Evolutionary conservation across 1,140 invertebrate genomes (phyloP), one percentile per base, ranked within the genome.

Genomic region (Lordiphosa collinella): DNA sequence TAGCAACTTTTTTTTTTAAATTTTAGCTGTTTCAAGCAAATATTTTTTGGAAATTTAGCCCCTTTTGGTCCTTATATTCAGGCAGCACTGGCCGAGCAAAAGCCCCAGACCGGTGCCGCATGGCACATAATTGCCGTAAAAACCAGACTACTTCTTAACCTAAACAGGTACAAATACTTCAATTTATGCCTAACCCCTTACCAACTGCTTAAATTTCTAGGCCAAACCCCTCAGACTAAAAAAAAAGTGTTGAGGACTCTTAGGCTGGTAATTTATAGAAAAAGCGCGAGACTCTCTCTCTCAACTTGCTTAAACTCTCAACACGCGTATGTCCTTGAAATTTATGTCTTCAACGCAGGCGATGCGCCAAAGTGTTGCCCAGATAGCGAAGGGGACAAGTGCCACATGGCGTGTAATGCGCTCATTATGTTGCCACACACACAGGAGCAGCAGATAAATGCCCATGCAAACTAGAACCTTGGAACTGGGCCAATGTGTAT

Each of bases 331-430:
- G 76, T 76, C 76, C 76, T 84, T 82, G 76, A 82, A 84, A 82
- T 82, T 82, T 82, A 82, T 82, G 76, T 78, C 62, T 82, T 76
- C 57, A 14, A 72, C 72, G 72, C 76, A 82, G 78, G 78, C 78
- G 44, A 82, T 71, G 64, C 64, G 51, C 52, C 48, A 63, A 51
- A 48, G 50, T 63, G 61, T 57, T 76, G 73, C 41, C 52, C 32
- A 52, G 55, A 32, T 48, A 46, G 37, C 37, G 8, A 29, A 37
- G 57, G 64, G 58, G 64, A 29, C 53, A 67, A 55, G 55, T 56
- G 76, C 67, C 72, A 68, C 72, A 72, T 82, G 73, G 78, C 78
- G 63, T 82, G 78, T 78, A 85, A 82, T 73, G 59, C 72, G 68
- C 72, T 84, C 80, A 82, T 82, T 85, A 82, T 78, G 67, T 34